Evolutionary conservation across 1,140 invertebrate genomes (phyloP), one percentile per base, ranked within the genome.

Genomic region (Cydia pomonella): DNA sequence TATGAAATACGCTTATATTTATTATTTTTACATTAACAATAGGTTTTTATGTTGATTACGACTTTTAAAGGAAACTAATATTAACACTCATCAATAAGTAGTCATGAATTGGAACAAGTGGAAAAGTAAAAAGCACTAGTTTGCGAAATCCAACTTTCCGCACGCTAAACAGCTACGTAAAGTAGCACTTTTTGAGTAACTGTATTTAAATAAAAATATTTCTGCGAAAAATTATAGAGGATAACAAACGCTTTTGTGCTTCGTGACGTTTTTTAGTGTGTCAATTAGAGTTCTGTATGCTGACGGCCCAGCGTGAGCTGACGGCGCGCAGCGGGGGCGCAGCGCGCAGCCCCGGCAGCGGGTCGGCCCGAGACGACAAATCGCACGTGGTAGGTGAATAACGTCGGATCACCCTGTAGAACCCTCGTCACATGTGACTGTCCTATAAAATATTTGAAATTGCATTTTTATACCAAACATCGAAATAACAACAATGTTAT

Each of bases 221-320:
- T 69, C 64, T 69, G 72, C 72, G 64, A 75, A 78, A 82, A 77
- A 80, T 79, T 73, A 77, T 76, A 81, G 76, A 76, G 72, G 72
- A 76, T 77, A 78, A 80, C 76, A 78, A 83, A 76, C 72, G 77
- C 77, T 83, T 83, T 87, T 84, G 80, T 87, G 77, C 73, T 66
- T 76, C 47, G 80, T 87, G 85, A 87, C 81, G 84, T 86, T 87
- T 85, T 88, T 88, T 91, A 91, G 87, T 88, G 88, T 90, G 87
- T 92, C 89, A 92, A 92, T 92, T 91, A 91, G 89, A 92, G 85
- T 86, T 86, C 80, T 91, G 90, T 90, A 82, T 89, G 79, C 80
- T 83, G 87, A 85, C 83, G 82, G 75, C 89, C 4, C 90, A 91
- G 90, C 89, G 82, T 86, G 90, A 81, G 79, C 76, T 82, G 80